Conservation (phyloP, 2,888 invertebrate species). For the Bombyx huttoni region DNA sequence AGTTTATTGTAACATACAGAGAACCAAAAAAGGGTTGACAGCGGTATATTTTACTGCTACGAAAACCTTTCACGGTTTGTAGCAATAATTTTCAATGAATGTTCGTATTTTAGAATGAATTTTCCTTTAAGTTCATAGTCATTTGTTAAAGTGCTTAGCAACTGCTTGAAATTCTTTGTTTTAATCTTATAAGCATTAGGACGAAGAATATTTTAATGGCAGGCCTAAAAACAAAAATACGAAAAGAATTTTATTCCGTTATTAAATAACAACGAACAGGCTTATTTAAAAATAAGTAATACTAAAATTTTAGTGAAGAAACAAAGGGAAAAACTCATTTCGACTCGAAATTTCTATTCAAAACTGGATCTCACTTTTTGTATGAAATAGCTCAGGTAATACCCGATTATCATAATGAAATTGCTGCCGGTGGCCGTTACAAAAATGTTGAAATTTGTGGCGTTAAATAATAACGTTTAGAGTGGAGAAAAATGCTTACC, state of each 20-base stretch:
- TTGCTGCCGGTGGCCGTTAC: slow-evolving; percentile 50
- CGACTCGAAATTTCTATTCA: slow-evolving; percentile 28
- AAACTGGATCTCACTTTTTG: slow-evolving; percentile 25
- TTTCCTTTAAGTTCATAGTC: too few species aligned
- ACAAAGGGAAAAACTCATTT: slow-evolving; percentile 6
- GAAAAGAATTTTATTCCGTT: too few species aligned
- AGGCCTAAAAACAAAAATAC: too few species aligned
- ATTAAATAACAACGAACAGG: too few species aligned
- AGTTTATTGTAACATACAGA: slow-evolving; percentile 4
- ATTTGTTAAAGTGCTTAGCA: too few species aligned
- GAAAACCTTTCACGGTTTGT: slow-evolving; percentile 11
- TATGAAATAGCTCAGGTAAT: slow-evolving; percentile 39
- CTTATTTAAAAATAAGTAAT: slow-evolving; percentile 3
- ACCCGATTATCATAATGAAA: slow-evolving; percentile 68
- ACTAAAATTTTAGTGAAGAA: slow-evolving; percentile 17
- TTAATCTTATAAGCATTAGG: too few species aligned
- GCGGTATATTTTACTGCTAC: slow-evolving; percentile 17
- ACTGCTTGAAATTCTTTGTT: too few species aligned
- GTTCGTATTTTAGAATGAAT: too few species aligned
- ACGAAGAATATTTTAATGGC: too few species aligned
- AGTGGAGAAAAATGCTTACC: slow-evolving; percentile 56
- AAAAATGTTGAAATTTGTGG: slow-evolving; percentile 67
- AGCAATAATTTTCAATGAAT: slow-evolving; percentile 4
- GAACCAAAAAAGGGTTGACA: slow-evolving; percentile 17
- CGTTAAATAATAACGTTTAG: slow-evolving; percentile 69